Percentiles rank a stretch among this genome's conserved stretches.
Evolutionary conservation across 2,797 vertebrate species (phyloP).

Genomic region (Micromesistius poutassou): DNA sequence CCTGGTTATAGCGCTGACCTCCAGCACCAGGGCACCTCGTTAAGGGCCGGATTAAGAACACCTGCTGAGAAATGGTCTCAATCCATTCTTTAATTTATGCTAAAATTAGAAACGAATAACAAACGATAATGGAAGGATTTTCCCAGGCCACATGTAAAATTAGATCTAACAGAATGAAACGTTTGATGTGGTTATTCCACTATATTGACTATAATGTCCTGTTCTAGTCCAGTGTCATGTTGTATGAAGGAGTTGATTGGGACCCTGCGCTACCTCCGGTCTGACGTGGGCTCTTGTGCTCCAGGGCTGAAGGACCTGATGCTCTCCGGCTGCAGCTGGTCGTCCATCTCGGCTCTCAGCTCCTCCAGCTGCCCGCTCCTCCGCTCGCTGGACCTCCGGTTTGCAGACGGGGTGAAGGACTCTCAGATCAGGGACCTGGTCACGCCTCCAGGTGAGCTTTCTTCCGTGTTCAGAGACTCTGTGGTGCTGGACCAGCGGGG

Average conservation of each 20-base stretch:
- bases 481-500: too few species aligned
- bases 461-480: too few species aligned
- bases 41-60: too few species aligned
- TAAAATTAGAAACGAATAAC: too few species aligned
- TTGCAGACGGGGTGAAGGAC: conserved; percentile 93
- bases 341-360: conserved; percentile 91
- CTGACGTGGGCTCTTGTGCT: conserved; percentile 1
- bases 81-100: too few species aligned
- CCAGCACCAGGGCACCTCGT: too few species aligned
- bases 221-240: background rate
- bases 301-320: conserved; percentile 94
- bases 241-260: background rate
- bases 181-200: too few species aligned
- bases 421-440: conserved; percentile 93
- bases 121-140: too few species aligned
- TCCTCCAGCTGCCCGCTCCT: conserved; percentile 93
- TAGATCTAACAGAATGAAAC: too few species aligned
- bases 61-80: too few species aligned
- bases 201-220: too few species aligned
- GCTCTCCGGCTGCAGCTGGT: conserved; percentile 92
- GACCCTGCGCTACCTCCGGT: background rate
- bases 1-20: background rate
- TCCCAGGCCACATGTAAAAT: too few species aligned
- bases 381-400: conserved; percentile 93
- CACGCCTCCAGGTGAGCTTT: conserved; percentile 79